Evolutionary conservation across 1,140 invertebrate species (phyloP), one percentile per base, ranked within the genome.

Genomic region (Bombus pyrosoma): DNA sequence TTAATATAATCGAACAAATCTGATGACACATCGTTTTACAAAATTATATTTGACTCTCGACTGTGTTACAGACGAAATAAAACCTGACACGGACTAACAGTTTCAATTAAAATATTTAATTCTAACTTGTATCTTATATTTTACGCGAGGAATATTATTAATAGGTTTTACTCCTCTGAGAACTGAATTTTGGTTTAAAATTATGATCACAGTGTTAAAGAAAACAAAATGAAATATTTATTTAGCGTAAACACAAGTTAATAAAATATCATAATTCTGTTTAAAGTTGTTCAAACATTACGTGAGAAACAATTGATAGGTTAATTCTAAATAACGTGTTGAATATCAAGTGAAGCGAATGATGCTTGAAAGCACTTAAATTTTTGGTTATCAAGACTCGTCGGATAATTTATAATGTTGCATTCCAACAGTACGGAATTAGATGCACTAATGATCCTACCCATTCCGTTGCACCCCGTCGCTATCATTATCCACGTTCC

Each of bases 401-500:
- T 81, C 47, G 73, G 41, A 76, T 47, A 76, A 83, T 76, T 83
- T 83, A 83, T 83, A 66, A 83, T 76, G 73, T 75, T 68, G 59
- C 73, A 76, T 83, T 53, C 81, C 81, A 47, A 34, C 47, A 62
- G 18, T 47, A 53, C 81, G 59, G 57, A 74, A 73, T 69, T 64
- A 87, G 83, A 75, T 39, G 32, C 76, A 32, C 59, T 87, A 87
- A 87, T 77, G 73, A 87, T 87, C 83, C 59, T 66, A 77, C 47
- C 37, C 69, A 71, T 69, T n/a, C 57, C 73, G n/a, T 77, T 87
- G 85, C 83, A 86, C 73, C 72, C 77, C 68, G 64, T 88, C 75
- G 53, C 66, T 64, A 77, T 89, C 87, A 83, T 86, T 89, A 89
- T 89, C 87, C 87, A 82, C 87, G 82, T 86, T 88, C 87, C 87